Evolutionary conservation across 2,797 vertebrate species (phyloP).

Genomic region (Coilia nasus): DNA sequence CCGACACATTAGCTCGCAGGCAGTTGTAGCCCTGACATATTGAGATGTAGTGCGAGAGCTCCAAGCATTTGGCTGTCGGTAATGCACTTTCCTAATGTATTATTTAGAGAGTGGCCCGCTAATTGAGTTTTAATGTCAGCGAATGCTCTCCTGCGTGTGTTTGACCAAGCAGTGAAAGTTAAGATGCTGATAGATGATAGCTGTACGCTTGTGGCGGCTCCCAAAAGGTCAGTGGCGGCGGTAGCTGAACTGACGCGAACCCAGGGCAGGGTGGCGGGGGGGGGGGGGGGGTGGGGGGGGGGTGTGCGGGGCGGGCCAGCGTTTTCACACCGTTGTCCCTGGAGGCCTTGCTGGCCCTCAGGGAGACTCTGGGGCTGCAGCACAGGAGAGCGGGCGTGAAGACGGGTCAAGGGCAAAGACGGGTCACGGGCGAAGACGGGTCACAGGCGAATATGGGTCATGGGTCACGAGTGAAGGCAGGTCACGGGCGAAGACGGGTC

Average conservation of each 20-base stretch:
- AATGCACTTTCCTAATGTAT: constrained; percentile 79
- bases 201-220: constrained; percentile 62
- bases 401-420: neutral
- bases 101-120: constrained; percentile 77
- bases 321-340: constrained; percentile 6
- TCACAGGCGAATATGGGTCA: too few relatives aligned
- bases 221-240: constrained; percentile 70
- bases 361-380: neutral
- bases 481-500: too few relatives aligned
- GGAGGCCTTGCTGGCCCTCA: neutral
- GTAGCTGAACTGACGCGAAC: constrained; percentile 58
- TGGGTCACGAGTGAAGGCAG: too few relatives aligned
- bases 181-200: constrained; percentile 78
- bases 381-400: neutral
- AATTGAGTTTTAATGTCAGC: constrained; percentile 84
- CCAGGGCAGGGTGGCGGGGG: neutral
- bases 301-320: too few relatives aligned
- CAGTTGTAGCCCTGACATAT: constrained; percentile 69
- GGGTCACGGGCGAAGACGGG: too few relatives aligned
- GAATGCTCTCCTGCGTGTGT: constrained; percentile 70
- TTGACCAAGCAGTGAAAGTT: constrained; percentile 70
- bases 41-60: constrained; percentile 67
- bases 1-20: constrained; percentile 60
- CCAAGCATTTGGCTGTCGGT: constrained; percentile 66
- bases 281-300: too few relatives aligned